These are phyloP conservation scores for Silurus glanis DNA, from an alignment of 2,113 vertebrate genomes.

Conservation along the genomic window DNA sequence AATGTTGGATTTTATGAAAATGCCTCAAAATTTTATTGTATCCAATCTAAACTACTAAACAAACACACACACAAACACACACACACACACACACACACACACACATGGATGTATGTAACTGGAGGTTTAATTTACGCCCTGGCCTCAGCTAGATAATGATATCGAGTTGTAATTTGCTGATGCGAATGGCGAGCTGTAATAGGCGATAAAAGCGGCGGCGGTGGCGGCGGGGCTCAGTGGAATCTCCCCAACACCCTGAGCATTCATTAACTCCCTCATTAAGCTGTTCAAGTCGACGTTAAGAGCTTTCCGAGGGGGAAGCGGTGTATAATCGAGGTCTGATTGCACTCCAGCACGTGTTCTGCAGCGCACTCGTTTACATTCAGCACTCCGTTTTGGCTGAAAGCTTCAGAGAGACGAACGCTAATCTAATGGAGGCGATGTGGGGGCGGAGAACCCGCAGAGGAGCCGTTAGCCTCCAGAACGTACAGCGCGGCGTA, in stretches of 20 bases:
- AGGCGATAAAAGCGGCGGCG: constrained; percentile 74
- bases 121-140: constrained; percentile 78
- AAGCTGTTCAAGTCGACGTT: constrained; percentile 70
- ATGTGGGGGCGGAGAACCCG: neutral
- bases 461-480: constrained; percentile 5
- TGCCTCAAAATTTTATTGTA: neutral
- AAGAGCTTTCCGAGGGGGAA: constrained; percentile 73
- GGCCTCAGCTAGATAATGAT: constrained; percentile 74
- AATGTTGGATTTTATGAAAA: neutral
- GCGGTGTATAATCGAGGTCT: constrained; percentile 76
- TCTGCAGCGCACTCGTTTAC: constrained; percentile 65
- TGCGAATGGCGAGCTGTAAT: constrained; percentile 80
- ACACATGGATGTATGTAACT: constrained; percentile 76
- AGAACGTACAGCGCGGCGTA: constrained; percentile 13
- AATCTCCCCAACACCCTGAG: constrained; percentile 77
- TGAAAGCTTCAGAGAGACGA: constrained; percentile 65
- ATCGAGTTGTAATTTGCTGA: constrained; percentile 80
- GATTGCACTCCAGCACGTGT: constrained; percentile 71
- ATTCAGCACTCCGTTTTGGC: constrained; percentile 58
- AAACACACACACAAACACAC: neutral
- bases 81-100: constrained; percentile 23
- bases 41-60: neutral
- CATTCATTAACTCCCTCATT: constrained; percentile 81
- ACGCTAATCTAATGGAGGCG: constrained; percentile 1
- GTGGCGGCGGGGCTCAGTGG: constrained; percentile 71